phyloP scores from a whole-genome alignment of 2,888 invertebrate genomes.

The Petrolisthes cinctipes region DNA sequence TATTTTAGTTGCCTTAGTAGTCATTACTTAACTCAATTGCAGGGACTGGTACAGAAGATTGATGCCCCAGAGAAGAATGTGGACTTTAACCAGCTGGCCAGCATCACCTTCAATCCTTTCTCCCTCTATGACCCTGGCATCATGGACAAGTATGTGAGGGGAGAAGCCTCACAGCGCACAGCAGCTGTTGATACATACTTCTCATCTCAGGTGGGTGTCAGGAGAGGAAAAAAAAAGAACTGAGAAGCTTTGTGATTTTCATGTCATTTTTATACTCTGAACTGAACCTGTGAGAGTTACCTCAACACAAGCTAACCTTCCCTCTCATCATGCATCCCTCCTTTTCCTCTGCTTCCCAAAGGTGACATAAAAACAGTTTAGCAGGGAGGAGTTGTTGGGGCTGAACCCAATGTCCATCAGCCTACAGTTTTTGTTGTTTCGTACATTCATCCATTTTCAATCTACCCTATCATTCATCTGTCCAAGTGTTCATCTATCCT shows the following conservation, averaged over 20 bases:
- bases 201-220: slow-evolving; percentile 68
- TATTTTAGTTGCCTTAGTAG: too few relatives aligned
- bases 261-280: not conserved
- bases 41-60: slow-evolving; percentile 80
- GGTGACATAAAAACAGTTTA: too few relatives aligned
- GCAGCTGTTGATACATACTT: slow-evolving; percentile 77
- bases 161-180: slow-evolving; percentile 78
- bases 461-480: too few relatives aligned
- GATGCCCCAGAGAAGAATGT: slow-evolving; percentile 73
- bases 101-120: slow-evolving; percentile 74
- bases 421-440: too few relatives aligned
- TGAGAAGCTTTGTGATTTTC: not conserved
- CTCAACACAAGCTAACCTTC: too few relatives aligned
- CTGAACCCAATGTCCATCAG: too few relatives aligned
- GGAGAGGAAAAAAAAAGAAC: not conserved
- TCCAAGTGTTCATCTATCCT: too few relatives aligned
- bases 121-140: slow-evolving; percentile 71
- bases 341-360: too few relatives aligned
- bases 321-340: too few relatives aligned
- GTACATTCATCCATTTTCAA: too few relatives aligned
- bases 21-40: slow-evolving; percentile 54
- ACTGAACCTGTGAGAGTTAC: not conserved
- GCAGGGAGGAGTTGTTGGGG: too few relatives aligned
- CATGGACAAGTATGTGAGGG: slow-evolving; percentile 76
- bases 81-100: slow-evolving; percentile 80